Evolutionary conservation across 2,797 vertebrate genomes (phyloP).

Genomic region (Rhynchotus rufescens): DNA sequence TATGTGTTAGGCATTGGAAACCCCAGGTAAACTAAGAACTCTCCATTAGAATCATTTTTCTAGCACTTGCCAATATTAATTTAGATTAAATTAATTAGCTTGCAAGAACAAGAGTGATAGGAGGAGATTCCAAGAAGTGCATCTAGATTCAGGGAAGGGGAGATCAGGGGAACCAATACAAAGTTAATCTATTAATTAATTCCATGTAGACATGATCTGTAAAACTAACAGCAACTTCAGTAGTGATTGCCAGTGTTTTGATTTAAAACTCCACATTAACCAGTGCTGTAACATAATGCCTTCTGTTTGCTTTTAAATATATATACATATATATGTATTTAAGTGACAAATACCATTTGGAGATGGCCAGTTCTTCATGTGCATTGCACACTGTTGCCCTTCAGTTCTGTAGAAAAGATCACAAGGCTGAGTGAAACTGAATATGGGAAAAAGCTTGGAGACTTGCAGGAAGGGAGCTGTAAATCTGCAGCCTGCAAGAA

Average conservation of each 20-base stretch:
- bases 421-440: not conserved
- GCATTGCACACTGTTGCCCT: not conserved
- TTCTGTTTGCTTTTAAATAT: not conserved
- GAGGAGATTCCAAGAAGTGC: not conserved
- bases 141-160: not conserved
- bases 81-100: not conserved
- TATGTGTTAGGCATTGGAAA: not conserved
- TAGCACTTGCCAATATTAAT: not conserved
- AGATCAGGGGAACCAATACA: not conserved
- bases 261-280: not conserved
- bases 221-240: not conserved
- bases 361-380: not conserved
- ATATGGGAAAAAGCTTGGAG: not conserved
- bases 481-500: not conserved
- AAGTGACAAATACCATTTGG: not conserved
- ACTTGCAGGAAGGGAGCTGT: not conserved
- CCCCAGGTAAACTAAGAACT: not conserved
- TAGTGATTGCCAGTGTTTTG: not conserved
- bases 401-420: not conserved
- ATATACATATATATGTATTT: too few relatives aligned
- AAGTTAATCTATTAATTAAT: not conserved
- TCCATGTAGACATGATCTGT: not conserved
- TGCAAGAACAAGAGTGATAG: not conserved
- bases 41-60: not conserved
- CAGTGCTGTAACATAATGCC: not conserved